Evolutionary conservation across 1,140 invertebrate genomes (phyloP), one percentile per base, ranked within the genome.

Genomic region (Cotesia chilonis): DNA sequence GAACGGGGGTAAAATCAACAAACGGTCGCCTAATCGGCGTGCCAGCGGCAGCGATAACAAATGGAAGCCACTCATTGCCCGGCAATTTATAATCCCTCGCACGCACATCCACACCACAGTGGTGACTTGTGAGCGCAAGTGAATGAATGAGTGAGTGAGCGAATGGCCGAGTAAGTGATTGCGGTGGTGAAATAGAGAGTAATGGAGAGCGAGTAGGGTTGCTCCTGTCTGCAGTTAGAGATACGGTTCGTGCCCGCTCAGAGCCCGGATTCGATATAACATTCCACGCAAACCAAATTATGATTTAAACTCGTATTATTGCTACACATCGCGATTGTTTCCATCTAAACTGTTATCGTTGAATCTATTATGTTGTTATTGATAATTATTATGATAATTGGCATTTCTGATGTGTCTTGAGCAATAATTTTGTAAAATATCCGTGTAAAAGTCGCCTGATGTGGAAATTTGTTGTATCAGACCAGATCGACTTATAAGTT

Each of bases 211-310:
- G 10, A 35, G 41, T 36, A 12, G 52, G 66, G 57, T 69, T 57
- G 59, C 74, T 74, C 73, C 72, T 70, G 78, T 79, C 75, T 74
- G 76, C 75, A 77, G 76, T 63, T 79, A 69, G 78, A 81, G 77
- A 79, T 81, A 71, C 68, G 80, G 17, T 5, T 20, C 4, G 59
- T 28, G 35, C 14, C 28, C 59, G 59, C 6, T 28, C 12, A 37
- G 64, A 12, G 37, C 10, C 7, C 14, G 81, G 79, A 82, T 82
- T 84, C 83, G 84, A 85, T 82, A 83, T 84, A 84, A 83, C 85
- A 85, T 86, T 85, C 84, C 85, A 82, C 83, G 85, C 85, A 84
- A 87, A 85, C 84, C 82, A 86, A 85, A 86, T 86, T 84, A 85
- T 87, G 83, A 86, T 86, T 85, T 87, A 86, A 86, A 82, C 82